Conservation (phyloP, 2,888 invertebrate species). For the Parapristionchus giblindavisi region DNA sequence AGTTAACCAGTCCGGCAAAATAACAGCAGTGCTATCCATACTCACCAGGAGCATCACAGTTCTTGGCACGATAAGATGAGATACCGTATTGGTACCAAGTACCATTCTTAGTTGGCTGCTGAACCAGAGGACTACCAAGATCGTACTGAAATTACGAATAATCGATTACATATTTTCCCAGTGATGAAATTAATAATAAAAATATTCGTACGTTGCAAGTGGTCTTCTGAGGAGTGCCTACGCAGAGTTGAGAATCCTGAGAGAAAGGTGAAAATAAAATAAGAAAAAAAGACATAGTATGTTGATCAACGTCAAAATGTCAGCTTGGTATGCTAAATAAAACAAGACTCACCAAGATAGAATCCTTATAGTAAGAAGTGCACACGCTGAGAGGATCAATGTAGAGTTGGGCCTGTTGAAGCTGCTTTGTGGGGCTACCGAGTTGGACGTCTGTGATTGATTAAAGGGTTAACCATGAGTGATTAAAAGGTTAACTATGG, state of each 20-base stretch:
- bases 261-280: no score
- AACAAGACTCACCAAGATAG: conserved; percentile 9
- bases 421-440: conserved; percentile 27
- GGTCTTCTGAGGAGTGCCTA: conserved; percentile 23
- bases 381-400: conserved; percentile 12
- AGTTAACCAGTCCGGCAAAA: not conserved
- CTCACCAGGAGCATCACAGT: conserved; percentile 13
- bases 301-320: not conserved
- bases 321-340: no score
- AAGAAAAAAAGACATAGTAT: no score
- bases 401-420: conserved; percentile 31
- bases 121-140: conserved; percentile 28
- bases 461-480: not conserved
- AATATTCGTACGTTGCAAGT: conserved; percentile 17
- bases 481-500: not conserved
- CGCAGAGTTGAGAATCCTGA: conserved; percentile 26
- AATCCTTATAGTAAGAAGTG: conserved; percentile 16
- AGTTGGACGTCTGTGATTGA: not conserved
- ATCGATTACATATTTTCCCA: not conserved
- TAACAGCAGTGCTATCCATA: not conserved
- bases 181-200: not conserved
- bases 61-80: conserved; percentile 23
- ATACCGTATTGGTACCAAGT: conserved; percentile 36
- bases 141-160: conserved; percentile 21
- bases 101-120: conserved; percentile 1